Evolutionary conservation across 2,113 vertebrate species (phyloP).

Genomic region (Aptenodytes patagonicus): DNA sequence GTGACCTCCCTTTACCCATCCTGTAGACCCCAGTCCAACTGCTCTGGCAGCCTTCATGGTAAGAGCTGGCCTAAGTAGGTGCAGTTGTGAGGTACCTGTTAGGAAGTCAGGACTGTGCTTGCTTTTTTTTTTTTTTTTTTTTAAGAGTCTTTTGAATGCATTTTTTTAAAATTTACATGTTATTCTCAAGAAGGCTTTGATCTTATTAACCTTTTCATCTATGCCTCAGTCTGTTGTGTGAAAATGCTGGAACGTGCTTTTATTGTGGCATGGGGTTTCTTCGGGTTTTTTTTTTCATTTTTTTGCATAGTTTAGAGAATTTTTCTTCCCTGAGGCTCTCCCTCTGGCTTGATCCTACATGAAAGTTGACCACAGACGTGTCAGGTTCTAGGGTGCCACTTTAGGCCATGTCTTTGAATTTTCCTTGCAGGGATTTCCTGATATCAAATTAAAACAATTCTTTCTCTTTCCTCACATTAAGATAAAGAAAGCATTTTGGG

Average conservation of each 20-base stretch:
- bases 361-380: slow-evolving; percentile 29
- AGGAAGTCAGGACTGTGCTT: not conserved
- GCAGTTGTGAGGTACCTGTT: not conserved
- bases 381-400: slow-evolving; percentile 26
- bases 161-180: not conserved
- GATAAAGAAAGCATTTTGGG: not conserved
- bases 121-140: not conserved
- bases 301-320: slow-evolving; percentile 24
- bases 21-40: not conserved
- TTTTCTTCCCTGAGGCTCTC: slow-evolving; percentile 26
- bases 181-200: slow-evolving; percentile 53
- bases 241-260: slow-evolving; percentile 25
- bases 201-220: slow-evolving; percentile 61
- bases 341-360: slow-evolving; percentile 26
- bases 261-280: slow-evolving; percentile 12
- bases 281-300: not conserved
- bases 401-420: slow-evolving; percentile 40
- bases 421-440: slow-evolving; percentile 36
- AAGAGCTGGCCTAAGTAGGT: not conserved
- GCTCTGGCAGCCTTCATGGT: not conserved
- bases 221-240: slow-evolving; percentile 24
- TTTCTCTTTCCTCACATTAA: not conserved
- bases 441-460: not conserved
- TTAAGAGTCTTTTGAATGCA: not conserved
- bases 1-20: not conserved